Percentiles rank a stretch among this genome's conserved stretches.
Evolutionary conservation across 2,797 vertebrate species (phyloP).

Genomic region (Paguma larvata): DNA sequence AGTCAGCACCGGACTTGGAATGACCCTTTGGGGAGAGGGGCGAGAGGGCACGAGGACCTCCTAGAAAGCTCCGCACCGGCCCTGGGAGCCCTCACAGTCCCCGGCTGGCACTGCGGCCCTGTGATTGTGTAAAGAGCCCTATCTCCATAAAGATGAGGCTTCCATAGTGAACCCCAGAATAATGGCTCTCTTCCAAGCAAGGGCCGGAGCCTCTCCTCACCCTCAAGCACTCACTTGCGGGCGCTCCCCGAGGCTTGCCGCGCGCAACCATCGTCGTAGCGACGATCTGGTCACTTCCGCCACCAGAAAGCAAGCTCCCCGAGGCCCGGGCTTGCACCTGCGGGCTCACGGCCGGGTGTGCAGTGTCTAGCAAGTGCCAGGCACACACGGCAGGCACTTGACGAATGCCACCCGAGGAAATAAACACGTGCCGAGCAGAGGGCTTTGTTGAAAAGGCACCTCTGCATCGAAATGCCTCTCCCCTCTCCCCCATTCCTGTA

Average conservation of each 20-base stretch:
- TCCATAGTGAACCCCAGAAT: neutral
- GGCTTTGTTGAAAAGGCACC: neutral
- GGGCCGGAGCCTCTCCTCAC: neutral
- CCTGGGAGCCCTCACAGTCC: neutral
- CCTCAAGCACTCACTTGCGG: neutral
- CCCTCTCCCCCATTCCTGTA: neutral
- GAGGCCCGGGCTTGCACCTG: neutral
- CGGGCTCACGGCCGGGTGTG: neutral
- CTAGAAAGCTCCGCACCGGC: neutral
- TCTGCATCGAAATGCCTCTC: neutral
- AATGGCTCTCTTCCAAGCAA: neutral
- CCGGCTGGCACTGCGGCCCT: neutral
- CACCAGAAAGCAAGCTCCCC: neutral
- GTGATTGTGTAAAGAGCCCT: neutral
- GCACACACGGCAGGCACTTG: neutral
- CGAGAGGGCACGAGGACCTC: neutral
- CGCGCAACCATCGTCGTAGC: neutral
- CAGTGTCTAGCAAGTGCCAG: neutral
- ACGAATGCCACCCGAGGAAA: neutral
- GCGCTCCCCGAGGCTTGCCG: neutral
- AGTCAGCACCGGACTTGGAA: constrained; percentile 52
- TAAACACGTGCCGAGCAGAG: neutral
- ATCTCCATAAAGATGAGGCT: neutral
- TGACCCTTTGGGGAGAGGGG: neutral
- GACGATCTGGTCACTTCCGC: neutral